Base-by-base conservation (phyloP, 2,888 invertebrate species). In the Scaptodrosophila latifasciaeformis region DNA sequence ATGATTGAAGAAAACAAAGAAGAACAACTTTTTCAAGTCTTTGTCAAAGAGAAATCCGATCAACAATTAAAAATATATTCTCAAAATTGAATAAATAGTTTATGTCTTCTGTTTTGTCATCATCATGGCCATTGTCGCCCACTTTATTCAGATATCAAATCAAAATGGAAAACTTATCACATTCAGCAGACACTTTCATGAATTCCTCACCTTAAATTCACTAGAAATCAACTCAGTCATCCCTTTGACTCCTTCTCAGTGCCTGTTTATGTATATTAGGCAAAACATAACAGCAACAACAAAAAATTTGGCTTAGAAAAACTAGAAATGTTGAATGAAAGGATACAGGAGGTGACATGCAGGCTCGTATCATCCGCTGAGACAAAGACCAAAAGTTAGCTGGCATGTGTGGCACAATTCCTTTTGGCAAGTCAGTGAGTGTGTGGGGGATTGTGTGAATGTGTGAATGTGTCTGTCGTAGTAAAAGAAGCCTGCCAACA, bases 301-400 rank as follows among this genome's bases (percentile, higher is more conserved):
- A 31, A 34, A 34, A 34, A 34, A 30, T 5, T n/a, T n/a, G 0
- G n/a, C 2, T n/a, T n/a, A 30, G n/a, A n/a, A n/a, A n/a, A 37
- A 17, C 15, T n/a, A 17, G 15, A 37, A 37, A 17, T 37, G 17
- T 4, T 37, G 13, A 46, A 46, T 9, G 40, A 35, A 34, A 19
- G 44, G 29, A 42, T 49, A 59, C 63, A 67, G 64, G 63, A 65
- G 62, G 42, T 52, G 24, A 24, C 24, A 24, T 24, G 24, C 4
- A 24, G n/a, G n/a, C n/a, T n/a, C n/a, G n/a, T n/a, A n/a, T n/a
- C n/a, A n/a, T n/a, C n/a, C 37, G 51, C 27, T 54, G 40, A 49
- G 54, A 70, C 78, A 70, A 59, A 57, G 75, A 57, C 48, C 65
- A 65, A 72, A 78, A 78, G 76, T 72, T 75, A 63, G 62, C 49